Evolutionary conservation across 2,113 vertebrate genomes (phyloP).

Genomic region (Pteronura brasiliensis): DNA sequence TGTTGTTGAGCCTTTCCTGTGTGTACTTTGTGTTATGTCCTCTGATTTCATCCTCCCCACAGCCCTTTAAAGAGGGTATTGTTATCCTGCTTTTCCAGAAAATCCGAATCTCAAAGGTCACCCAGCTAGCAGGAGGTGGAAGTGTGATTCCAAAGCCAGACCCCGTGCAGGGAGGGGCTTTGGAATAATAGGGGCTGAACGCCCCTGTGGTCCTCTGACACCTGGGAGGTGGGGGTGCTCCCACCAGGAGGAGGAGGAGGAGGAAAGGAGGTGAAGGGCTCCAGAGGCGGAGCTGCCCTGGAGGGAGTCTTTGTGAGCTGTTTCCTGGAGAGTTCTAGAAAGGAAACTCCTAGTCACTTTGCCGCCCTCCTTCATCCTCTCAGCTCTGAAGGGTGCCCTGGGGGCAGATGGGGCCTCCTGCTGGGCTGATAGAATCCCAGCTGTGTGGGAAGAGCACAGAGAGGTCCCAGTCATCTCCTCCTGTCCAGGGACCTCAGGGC

Average conservation of each 20-base stretch:
- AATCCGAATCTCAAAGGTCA: not conserved
- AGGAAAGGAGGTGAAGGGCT: not conserved
- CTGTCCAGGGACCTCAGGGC: not conserved
- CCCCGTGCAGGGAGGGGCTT: not conserved
- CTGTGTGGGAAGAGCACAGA: not conserved
- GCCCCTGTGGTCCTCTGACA: not conserved
- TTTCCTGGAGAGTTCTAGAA: slow-evolving; percentile 61
- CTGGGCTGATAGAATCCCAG: not conserved
- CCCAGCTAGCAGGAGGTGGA: not conserved
- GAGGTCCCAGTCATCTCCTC: not conserved
- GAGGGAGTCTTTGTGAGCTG: slow-evolving; percentile 53
- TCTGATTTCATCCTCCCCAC: not conserved
- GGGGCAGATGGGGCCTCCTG: not conserved
- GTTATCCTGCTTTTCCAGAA: not conserved
- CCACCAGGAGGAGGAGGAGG: not conserved
- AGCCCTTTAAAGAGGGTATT: not conserved
- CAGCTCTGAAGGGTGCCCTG: not conserved
- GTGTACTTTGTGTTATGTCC: not conserved
- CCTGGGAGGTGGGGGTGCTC: not conserved
- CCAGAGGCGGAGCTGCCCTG: not conserved
- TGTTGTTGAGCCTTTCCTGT: fast-evolving
- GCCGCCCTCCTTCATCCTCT: not conserved
- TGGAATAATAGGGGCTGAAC: not conserved
- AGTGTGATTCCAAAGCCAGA: not conserved
- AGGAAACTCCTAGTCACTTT: slow-evolving; percentile 49